Conservation (phyloP, 2,113 vertebrate genomes). For the Nothocercus julius region DNA sequence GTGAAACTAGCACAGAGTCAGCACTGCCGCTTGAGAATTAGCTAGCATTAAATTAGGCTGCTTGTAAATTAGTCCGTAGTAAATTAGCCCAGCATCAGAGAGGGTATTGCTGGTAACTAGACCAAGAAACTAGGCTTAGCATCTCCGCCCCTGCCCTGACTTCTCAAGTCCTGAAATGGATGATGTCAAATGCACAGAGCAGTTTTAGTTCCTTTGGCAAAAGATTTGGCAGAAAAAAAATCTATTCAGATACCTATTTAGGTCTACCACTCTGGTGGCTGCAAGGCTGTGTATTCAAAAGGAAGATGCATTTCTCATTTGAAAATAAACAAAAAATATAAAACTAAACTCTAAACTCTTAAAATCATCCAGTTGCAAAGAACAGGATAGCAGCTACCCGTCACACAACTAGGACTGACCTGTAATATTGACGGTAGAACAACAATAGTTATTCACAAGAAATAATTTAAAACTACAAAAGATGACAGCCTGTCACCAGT, state of each 20-base stretch:
- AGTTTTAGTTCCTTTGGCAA: too few relatives aligned
- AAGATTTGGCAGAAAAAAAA: background rate
- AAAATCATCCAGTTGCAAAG: background rate
- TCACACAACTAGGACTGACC: background rate
- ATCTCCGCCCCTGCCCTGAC: too few relatives aligned
- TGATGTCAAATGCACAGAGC: too few relatives aligned
- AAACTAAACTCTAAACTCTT: background rate
- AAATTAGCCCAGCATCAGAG: too few relatives aligned
- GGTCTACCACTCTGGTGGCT: background rate
- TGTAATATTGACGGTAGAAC: background rate
- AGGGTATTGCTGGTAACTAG: too few relatives aligned
- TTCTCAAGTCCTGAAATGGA: too few relatives aligned
- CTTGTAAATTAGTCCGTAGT: too few relatives aligned
- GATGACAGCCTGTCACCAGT: background rate
- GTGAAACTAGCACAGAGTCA: too few relatives aligned
- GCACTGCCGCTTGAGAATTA: too few relatives aligned
- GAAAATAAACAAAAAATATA: background rate
- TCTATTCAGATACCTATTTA: background rate
- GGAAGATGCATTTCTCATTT: background rate
- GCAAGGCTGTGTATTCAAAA: background rate
- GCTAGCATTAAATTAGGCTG: too few relatives aligned
- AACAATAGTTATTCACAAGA: background rate
- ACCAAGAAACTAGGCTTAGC: too few relatives aligned
- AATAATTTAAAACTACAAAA: background rate
- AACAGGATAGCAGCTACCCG: background rate